Conservation (phyloP, 1,140 invertebrate species). For the Penaeus vannamei region DNA sequence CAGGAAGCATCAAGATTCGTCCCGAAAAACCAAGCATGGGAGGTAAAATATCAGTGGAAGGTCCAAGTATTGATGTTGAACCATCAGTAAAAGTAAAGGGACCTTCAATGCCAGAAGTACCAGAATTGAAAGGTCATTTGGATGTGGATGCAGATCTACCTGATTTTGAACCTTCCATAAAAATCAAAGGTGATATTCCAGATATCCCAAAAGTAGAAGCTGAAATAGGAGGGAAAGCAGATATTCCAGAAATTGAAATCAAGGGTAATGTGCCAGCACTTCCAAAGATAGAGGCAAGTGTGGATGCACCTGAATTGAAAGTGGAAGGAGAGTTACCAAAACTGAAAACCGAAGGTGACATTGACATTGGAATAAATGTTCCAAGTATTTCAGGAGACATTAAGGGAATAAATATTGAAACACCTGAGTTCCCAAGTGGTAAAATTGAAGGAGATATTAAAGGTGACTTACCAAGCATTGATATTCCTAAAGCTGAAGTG, state of each 20-base stretch:
- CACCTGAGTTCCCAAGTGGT: background rate
- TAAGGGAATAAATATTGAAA: conserved; percentile 1
- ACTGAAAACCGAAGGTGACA: background rate
- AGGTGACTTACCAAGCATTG: background rate
- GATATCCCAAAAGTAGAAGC: conserved; percentile 4
- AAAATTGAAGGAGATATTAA: background rate
- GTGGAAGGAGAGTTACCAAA: background rate
- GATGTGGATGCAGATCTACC: conserved; percentile 12
- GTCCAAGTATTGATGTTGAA: conserved; percentile 7
- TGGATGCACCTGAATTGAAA: conserved; percentile 34
- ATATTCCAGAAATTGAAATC: background rate
- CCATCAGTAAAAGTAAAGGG: conserved; percentile 25
- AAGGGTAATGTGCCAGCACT: conserved; percentile 13
- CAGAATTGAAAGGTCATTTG: conserved; percentile 25
- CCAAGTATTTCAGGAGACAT: conserved; percentile 17
- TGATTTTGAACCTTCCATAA: conserved; percentile 26
- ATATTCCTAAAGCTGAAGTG: conserved; percentile 29
- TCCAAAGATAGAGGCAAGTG: conserved; percentile 41
- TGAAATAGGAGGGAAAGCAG: background rate
- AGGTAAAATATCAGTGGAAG: conserved; percentile 4
- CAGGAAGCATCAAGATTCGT: conserved; percentile 6
- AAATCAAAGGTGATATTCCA: conserved; percentile 25
- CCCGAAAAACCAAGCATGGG: conserved; percentile 20
- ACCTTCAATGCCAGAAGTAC: conserved; percentile 10
- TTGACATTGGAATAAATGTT: conserved; percentile 4